phyloP scores from a whole-genome alignment of 2,113 vertebrate genomes.

The Hemichromis elongatus region DNA sequence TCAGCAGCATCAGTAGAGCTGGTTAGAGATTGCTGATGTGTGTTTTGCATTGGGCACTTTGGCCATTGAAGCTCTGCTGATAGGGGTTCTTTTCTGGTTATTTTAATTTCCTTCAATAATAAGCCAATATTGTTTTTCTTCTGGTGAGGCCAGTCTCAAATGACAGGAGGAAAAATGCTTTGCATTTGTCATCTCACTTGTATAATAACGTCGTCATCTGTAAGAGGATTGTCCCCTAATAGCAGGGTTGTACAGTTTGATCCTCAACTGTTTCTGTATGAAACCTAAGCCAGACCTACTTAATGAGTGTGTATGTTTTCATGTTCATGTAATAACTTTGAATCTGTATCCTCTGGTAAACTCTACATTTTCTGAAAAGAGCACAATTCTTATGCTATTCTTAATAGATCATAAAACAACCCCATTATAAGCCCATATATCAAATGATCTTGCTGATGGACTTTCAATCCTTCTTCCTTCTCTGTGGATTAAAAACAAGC shows the following conservation, averaged over 20 bases:
- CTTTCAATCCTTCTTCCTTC: slow-evolving; percentile 12
- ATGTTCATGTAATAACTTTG: neutral
- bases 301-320: neutral
- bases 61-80: neutral
- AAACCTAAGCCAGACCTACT: neutral
- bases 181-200: neutral
- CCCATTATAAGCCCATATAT: neutral
- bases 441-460: slow-evolving; percentile 5
- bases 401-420: neutral
- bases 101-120: neutral
- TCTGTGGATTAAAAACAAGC: slow-evolving; percentile 58
- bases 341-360: neutral
- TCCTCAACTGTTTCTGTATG: neutral
- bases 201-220: neutral
- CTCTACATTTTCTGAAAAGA: slow-evolving; percentile 19
- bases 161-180: neutral
- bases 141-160: neutral
- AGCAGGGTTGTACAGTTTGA: neutral
- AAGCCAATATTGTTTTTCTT: neutral
- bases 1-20: neutral
- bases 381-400: neutral
- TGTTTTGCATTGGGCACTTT: neutral
- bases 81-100: neutral
- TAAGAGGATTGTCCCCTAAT: neutral
- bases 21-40: neutral